Conservation (phyloP, 2,797 vertebrate species). For the Dallia pectoralis region DNA sequence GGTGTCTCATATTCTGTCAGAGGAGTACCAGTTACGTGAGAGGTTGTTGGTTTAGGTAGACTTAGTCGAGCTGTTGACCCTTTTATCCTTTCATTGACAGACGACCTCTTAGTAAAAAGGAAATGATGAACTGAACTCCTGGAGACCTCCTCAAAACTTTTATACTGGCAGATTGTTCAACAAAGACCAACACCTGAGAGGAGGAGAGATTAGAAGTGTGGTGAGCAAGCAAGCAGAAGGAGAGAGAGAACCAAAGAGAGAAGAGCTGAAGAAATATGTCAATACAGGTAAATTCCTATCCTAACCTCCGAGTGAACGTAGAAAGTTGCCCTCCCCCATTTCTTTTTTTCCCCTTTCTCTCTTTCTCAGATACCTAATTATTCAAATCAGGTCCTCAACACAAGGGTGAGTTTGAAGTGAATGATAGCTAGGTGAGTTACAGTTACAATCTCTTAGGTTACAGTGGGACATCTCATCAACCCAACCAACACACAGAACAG, state of each 20-base stretch:
- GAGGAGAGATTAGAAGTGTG: constrained; percentile 23
- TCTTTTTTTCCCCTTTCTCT: background rate
- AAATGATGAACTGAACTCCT: constrained; percentile 12
- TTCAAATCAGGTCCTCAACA: constrained; percentile 54
- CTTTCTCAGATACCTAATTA: constrained; percentile 57
- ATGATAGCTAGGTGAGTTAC: constrained; percentile 76
- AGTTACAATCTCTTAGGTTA: constrained; percentile 71
- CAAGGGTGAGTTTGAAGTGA: constrained; percentile 61
- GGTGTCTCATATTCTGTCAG: constrained; percentile 7
- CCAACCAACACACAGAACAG: constrained; percentile 65
- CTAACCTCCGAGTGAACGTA: constrained; percentile 85
- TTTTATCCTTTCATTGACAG: constrained; percentile 5
- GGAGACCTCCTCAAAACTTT: constrained; percentile 26
- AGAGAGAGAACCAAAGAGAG: constrained; percentile 32
- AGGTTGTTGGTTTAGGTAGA: background rate
- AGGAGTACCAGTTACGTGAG: background rate
- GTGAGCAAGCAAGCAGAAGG: constrained; percentile 26
- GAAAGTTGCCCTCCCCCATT: constrained; percentile 56
- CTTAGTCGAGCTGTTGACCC: background rate
- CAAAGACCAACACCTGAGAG: constrained; percentile 22
- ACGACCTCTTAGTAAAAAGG: constrained; percentile 1
- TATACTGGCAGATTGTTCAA: constrained; percentile 25
- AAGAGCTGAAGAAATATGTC: constrained; percentile 52
- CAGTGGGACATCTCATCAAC: constrained; percentile 73
- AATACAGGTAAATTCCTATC: constrained; percentile 75